A percentile compares a stretch with the other conserved stretches of the same genome.
These are phyloP conservation scores for Phataginus tricuspis DNA, from an alignment of 2,797 vertebrate genomes.

Conservation along the genomic window DNA sequence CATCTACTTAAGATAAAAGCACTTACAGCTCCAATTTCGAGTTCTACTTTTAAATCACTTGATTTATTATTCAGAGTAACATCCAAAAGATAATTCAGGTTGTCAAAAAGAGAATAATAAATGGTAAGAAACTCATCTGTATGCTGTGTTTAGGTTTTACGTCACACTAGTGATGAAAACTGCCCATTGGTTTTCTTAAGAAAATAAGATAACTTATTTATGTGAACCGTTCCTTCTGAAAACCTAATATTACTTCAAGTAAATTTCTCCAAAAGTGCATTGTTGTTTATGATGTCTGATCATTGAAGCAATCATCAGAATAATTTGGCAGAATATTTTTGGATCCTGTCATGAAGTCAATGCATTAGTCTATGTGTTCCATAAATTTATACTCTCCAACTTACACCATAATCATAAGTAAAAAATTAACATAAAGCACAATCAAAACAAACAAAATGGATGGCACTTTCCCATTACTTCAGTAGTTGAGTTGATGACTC, in stretches of 20 bases:
- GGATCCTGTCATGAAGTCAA: not conserved
- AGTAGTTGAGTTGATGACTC: conserved; percentile 75
- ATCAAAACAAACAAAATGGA: not conserved
- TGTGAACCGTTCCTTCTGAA: conserved; percentile 15
- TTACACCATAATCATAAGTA: not conserved
- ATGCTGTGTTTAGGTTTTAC: conserved; percentile 28
- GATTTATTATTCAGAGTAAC: conserved; percentile 74
- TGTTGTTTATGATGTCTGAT: not conserved
- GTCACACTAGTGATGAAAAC: conserved; percentile 13
- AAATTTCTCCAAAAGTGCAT: conserved; percentile 1
- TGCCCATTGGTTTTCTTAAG: not conserved
- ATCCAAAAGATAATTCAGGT: conserved; percentile 58
- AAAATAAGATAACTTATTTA: conserved; percentile 59
- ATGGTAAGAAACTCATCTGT: conserved; percentile 48
- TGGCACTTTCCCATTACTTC: conserved; percentile 44
- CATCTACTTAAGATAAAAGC: conserved; percentile 68
- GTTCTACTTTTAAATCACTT: conserved; percentile 45
- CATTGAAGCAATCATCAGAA: conserved; percentile 10
- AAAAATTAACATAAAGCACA: not conserved
- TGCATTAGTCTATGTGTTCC: not conserved
- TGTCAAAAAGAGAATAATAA: conserved; percentile 72
- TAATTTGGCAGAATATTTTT: conserved; percentile 45
- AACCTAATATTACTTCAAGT: conserved; percentile 38
- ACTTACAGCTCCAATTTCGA: conserved; percentile 80
- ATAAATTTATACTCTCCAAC: not conserved